Conservation (phyloP, 2,888 invertebrate species). For the Perithous albicinctus region DNA sequence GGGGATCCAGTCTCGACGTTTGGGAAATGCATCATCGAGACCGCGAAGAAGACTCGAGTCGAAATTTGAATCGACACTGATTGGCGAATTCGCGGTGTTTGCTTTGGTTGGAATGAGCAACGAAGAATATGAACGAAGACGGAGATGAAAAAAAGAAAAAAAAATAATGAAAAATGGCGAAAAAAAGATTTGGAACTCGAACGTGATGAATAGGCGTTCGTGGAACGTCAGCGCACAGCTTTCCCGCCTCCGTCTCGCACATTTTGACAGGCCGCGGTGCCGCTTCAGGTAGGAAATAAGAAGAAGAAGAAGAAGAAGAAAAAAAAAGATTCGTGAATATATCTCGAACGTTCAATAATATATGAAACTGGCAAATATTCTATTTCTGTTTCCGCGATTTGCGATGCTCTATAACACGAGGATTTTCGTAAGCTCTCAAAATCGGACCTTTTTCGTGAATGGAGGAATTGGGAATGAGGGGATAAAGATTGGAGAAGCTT, state of each 20-base stretch:
- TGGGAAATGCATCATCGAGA: conserved; percentile 35
- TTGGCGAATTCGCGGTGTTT: conserved; percentile 76
- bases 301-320: conserved; percentile 46
- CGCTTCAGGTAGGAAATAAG: conserved; percentile 52
- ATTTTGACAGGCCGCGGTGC: conserved; percentile 66
- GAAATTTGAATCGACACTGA: conserved; percentile 75
- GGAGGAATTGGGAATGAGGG: conserved; percentile 63
- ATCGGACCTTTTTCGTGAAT: conserved; percentile 55
- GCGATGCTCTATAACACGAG: conserved; percentile 39
- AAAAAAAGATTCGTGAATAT: conserved; percentile 30
- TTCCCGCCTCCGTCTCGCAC: conserved; percentile 70
- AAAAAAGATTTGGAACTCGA: conserved; percentile 62
- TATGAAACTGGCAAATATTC: conserved; percentile 65
- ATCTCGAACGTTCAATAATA: conserved; percentile 55
- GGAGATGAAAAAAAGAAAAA: too few species aligned
- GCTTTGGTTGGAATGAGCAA: conserved; percentile 69
- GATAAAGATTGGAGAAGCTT: conserved; percentile 43
- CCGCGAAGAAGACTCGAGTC: conserved; percentile 46
- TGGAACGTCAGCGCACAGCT: conserved; percentile 74
- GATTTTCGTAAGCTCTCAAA: conserved; percentile 63
- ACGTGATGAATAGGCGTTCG: conserved; percentile 81
- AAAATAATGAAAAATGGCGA: conserved; percentile 25
- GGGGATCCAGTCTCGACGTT: conserved; percentile 15
- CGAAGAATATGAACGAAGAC: conserved; percentile 9
- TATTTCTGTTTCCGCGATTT: conserved; percentile 56